A percentile compares a stretch with the other conserved stretches of the same genome.
Conservation (phyloP, 35 echinoderm and acorn worm species). For the Eucidaris tribuloides region DNA sequence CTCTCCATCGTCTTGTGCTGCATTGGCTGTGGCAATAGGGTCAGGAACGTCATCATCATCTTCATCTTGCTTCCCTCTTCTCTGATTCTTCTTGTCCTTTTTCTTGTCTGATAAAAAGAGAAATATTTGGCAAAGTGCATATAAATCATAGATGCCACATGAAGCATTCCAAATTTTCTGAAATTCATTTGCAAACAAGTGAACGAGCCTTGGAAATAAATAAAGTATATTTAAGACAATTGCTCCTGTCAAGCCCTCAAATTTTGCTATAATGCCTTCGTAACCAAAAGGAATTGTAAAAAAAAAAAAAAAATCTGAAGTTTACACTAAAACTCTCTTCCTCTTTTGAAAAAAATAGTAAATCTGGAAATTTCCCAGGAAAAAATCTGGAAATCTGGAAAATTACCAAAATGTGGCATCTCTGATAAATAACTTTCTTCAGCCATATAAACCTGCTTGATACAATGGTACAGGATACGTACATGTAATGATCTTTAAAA, state of each 20-base stretch:
- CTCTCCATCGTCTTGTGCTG: conserved; percentile 9
- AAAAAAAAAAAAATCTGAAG: no score
- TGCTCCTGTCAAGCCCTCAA: background rate
- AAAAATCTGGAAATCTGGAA: no score
- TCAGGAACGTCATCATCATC: conserved; percentile 47
- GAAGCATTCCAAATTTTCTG: background rate
- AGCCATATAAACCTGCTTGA: no score
- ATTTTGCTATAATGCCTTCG: background rate
- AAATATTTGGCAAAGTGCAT: background rate
- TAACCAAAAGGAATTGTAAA: background rate
- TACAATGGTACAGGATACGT: no score
- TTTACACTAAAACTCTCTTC: no score
- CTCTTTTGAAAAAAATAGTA: no score
- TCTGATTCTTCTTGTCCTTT: conserved; percentile 41
- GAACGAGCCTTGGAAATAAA: background rate
- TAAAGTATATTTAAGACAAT: background rate
- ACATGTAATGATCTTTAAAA: no score
- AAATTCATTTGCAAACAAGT: background rate
- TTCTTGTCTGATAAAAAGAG: conserved; percentile 42
- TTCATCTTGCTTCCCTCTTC: conserved; percentile 31
- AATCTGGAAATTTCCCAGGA: no score
- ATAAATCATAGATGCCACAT: background rate
- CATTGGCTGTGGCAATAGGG: conserved; percentile 7
- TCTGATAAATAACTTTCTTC: no score
- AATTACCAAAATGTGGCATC: no score